These are phyloP conservation scores for Cossypha heuglini DNA, from an alignment of 2,797 vertebrate genomes.

Conservation along the genomic window DNA sequence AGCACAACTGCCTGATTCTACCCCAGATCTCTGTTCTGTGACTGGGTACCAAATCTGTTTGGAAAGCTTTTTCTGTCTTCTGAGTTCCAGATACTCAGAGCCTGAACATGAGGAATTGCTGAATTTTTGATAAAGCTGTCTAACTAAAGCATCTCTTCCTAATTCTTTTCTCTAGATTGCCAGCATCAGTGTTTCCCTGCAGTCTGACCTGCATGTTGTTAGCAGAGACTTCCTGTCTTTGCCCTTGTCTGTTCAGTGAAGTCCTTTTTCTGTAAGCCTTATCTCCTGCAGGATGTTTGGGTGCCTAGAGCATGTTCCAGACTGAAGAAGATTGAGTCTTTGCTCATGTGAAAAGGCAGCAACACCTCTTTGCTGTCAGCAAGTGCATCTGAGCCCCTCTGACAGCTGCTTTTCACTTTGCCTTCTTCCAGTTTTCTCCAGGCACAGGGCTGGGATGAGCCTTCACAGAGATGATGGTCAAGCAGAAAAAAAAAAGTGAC, in stretches of 20 bases:
- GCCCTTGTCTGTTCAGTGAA: neutral
- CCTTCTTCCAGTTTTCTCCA: neutral
- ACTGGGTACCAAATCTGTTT: neutral
- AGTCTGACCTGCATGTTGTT: neutral
- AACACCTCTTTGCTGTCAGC: neutral
- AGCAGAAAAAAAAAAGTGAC: neutral
- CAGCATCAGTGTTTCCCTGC: neutral
- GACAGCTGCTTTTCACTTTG: neutral
- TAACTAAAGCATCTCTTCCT: neutral
- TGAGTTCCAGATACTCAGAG: neutral
- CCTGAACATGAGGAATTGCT: neutral
- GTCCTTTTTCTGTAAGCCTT: neutral
- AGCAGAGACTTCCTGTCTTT: neutral
- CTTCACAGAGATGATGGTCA: neutral
- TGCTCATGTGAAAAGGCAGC: neutral
- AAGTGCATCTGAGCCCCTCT: neutral
- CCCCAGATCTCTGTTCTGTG: neutral
- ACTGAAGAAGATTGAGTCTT: neutral
- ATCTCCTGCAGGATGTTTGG: neutral
- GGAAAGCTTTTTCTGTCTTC: neutral
- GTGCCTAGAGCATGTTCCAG: neutral
- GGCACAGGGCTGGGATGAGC: neutral
- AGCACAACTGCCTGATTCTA: neutral
- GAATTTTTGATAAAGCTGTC: neutral
- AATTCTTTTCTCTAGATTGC: neutral